Evolutionary conservation across 1,140 invertebrate species (phyloP).

Genomic region (Drosophila sucinea): DNA sequence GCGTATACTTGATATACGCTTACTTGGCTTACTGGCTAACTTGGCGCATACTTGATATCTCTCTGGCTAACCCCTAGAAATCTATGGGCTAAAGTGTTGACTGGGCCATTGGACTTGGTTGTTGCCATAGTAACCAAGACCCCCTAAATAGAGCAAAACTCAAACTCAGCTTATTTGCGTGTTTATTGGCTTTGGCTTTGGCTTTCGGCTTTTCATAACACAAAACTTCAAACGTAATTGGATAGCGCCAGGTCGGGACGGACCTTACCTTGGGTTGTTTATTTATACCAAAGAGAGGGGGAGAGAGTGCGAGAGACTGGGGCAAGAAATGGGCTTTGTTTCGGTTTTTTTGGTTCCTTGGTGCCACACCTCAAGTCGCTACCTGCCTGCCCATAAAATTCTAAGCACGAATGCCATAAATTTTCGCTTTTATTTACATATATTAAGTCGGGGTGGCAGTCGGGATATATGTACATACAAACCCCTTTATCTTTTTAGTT

Average conservation of each 20-base stretch:
- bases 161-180: slow-evolving; percentile 69
- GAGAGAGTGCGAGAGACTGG: neutral
- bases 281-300: slow-evolving; percentile 23
- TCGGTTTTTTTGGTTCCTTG: slow-evolving; percentile 9
- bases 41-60: slow-evolving; percentile 46
- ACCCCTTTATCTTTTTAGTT: slow-evolving; percentile 19
- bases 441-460: slow-evolving; percentile 46
- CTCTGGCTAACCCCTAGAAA: slow-evolving; percentile 25
- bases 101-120: neutral
- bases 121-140: slow-evolving; percentile 32
- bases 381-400: slow-evolving; percentile 61
- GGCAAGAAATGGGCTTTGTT: slow-evolving; percentile 29
- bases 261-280: slow-evolving; percentile 33
- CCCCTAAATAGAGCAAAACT: slow-evolving; percentile 33
- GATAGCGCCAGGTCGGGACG: slow-evolving; percentile 50
- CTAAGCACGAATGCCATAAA: slow-evolving; percentile 76
- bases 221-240: slow-evolving; percentile 73
- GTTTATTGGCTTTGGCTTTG: slow-evolving; percentile 67
- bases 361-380: slow-evolving; percentile 57
- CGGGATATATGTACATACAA: neutral
- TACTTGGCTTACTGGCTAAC: slow-evolving; percentile 23
- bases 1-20: slow-evolving; percentile 43
- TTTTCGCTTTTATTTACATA: slow-evolving; percentile 76
- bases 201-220: slow-evolving; percentile 49
- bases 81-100: neutral